Percentiles rank a stretch among this genome's conserved stretches.
Evolutionary conservation across 2,797 vertebrate species (phyloP).

Genomic region (Sebastes minor): DNA sequence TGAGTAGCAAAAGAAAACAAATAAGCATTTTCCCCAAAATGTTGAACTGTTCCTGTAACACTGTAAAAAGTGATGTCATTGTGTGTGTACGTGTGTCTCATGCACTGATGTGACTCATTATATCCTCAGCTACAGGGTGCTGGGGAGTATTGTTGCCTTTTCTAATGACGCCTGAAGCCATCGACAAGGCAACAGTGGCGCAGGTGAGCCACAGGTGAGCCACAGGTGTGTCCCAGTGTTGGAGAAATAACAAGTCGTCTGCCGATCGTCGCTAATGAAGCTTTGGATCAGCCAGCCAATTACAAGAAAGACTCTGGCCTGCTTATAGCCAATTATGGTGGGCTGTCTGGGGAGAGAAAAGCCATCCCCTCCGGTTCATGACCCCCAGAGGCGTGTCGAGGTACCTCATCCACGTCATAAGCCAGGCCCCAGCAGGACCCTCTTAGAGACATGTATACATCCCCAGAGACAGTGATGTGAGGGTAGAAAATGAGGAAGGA

Average conservation of each 20-base stretch:
- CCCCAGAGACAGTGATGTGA: not conserved
- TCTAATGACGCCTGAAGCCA: conserved; percentile 69
- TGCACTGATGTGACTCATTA: conserved; percentile 39
- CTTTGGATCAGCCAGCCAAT: conserved; percentile 38
- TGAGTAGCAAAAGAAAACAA: not conserved
- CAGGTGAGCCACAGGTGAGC: conserved; percentile 47
- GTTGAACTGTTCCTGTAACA: not conserved
- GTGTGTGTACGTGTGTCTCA: not conserved
- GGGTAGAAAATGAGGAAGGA: not conserved
- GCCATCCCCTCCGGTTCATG: not conserved
- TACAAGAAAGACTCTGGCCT: conserved; percentile 35
- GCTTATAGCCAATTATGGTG: conserved; percentile 50
- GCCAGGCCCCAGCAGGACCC: conserved; percentile 20
- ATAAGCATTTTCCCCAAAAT: not conserved
- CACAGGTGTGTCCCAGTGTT: conserved; percentile 61
- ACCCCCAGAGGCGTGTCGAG: conserved; percentile 27
- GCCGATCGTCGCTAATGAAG: conserved; percentile 67
- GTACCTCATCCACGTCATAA: conserved; percentile 53
- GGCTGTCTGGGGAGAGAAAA: conserved; percentile 24
- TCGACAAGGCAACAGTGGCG: conserved; percentile 45
- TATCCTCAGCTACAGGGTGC: too few species aligned
- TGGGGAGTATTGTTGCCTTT: too few species aligned
- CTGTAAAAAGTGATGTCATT: not conserved
- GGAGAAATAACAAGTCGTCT: conserved; percentile 58
- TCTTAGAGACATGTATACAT: not conserved